Base-by-base conservation (phyloP, 2,797 vertebrate genomes). In the Anabas testudineus region DNA sequence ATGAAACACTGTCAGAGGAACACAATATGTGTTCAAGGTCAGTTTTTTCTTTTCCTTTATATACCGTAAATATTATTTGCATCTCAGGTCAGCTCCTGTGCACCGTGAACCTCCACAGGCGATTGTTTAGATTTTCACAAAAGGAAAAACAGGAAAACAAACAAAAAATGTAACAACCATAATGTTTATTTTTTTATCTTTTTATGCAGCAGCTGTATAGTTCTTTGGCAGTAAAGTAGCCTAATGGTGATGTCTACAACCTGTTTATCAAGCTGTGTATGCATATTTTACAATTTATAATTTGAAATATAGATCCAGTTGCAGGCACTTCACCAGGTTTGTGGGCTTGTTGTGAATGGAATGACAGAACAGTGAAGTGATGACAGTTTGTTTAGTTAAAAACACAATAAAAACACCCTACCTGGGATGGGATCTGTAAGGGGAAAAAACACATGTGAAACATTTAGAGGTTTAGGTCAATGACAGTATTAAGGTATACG, bases 371-470 rank as follows among this genome's bases (percentile, higher is more conserved):
- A n/a, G 18, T 76, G 74, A 71, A 52, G 7, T 1, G 24, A 71
- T 56, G 53, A 55, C n/a, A 28, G 24, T 71, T 59, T 58, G 48
- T 47, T 59, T 10, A 65, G 61, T 32, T 12, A 49, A 5, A 34
- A 36, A 49, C 7, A 45, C 37, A 39, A 39, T 10, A 24, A 58
- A 53, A 67, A n/a, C 60, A 78, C 41, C 88, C 53, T 92, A 94
- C 92, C 92, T 94, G 89, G 14, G 88, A 83, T 0, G 87, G 86
- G 76, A 93, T 92, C 93, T 94, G 91, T 80, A 55, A 66, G 73
- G 71, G 65, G 66, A 51, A 75, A 54, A 78, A 74, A 59, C 30
- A 88, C 34, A 84, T 47, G 64, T 78, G n/a, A 86, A 55, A 87
- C 60, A 73, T 57, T 85, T 32, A 76, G 48, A 66, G 1, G 13